Conservation (phyloP, 2,888 invertebrate genomes). For the Athrips mouffetella region DNA sequence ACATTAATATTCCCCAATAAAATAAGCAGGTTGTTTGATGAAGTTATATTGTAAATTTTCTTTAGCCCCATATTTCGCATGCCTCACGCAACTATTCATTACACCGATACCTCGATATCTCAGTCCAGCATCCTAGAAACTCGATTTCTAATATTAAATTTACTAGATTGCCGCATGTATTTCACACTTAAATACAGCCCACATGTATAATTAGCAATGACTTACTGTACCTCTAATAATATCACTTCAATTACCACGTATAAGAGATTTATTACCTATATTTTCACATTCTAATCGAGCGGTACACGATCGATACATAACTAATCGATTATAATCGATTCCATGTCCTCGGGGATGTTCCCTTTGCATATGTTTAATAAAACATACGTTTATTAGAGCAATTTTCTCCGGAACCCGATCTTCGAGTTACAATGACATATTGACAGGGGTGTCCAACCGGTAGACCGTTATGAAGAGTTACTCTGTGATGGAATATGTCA, state of each 20-base stretch:
- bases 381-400: conserved; percentile 57
- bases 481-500: conserved; percentile 71
- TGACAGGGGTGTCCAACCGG: conserved; percentile 40
- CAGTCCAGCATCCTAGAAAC: conserved; percentile 13
- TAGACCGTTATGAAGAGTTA: conserved; percentile 43
- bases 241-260: conserved; percentile 19
- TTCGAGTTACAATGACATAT: conserved; percentile 67
- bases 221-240: conserved; percentile 15
- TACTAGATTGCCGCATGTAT: conserved; percentile 20
- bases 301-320: conserved; percentile 32
- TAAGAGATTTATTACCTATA: conserved; percentile 20
- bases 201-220: conserved; percentile 19
- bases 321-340: conserved; percentile 64
- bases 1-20: too few relatives aligned
- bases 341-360: conserved; percentile 56
- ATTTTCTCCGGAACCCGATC: conserved; percentile 64
- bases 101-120: background rate
- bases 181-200: conserved; percentile 22
- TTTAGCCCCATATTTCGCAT: background rate
- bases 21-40: too few relatives aligned
- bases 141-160: conserved; percentile 21
- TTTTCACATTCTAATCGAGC: conserved; percentile 38
- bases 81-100: background rate
- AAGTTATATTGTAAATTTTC: background rate
- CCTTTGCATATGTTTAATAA: conserved; percentile 64